A percentile compares a stretch with the other conserved stretches of the same genome.
Conservation (phyloP, 2,888 invertebrate species). For the Tetragnatha montana region DNA sequence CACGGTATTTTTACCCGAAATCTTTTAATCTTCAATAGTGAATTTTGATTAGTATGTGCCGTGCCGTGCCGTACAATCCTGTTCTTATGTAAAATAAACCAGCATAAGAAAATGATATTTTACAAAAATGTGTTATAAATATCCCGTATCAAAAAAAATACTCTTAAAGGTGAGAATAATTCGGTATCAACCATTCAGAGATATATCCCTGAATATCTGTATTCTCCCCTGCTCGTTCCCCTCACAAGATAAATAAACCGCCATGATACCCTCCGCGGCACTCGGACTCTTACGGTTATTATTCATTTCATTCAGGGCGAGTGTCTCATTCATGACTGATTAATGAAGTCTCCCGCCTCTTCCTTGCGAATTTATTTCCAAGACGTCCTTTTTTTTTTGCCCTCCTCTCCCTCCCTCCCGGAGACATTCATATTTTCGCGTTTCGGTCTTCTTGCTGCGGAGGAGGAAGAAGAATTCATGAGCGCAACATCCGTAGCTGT, state of each 20-base stretch:
- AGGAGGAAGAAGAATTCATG: neutral
- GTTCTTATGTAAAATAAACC: too few species aligned
- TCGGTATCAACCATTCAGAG: too few species aligned
- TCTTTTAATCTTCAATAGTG: too few species aligned
- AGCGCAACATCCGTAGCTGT: neutral
- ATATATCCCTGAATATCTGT: too few species aligned
- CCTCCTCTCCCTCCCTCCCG: neutral
- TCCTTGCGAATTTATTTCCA: constrained; percentile 20
- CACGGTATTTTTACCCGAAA: too few species aligned
- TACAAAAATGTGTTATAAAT: too few species aligned
- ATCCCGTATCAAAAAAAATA: too few species aligned
- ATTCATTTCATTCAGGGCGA: constrained; percentile 57
- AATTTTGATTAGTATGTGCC: too few species aligned
- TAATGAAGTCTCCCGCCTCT: constrained; percentile 43
- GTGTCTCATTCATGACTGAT: constrained; percentile 60
- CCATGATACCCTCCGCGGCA: constrained; percentile 37
- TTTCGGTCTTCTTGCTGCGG: neutral
- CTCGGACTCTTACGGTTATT: constrained; percentile 57
- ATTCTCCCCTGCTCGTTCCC: neutral
- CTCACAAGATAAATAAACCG: constrained; percentile 58
- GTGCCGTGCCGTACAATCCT: too few species aligned
- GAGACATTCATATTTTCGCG: neutral
- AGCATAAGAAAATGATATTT: too few species aligned
- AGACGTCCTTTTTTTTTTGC: neutral
- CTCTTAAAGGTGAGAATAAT: too few species aligned